phyloP scores from a whole-genome alignment of 1,140 invertebrate genomes.

The Aplysia californica region DNA sequence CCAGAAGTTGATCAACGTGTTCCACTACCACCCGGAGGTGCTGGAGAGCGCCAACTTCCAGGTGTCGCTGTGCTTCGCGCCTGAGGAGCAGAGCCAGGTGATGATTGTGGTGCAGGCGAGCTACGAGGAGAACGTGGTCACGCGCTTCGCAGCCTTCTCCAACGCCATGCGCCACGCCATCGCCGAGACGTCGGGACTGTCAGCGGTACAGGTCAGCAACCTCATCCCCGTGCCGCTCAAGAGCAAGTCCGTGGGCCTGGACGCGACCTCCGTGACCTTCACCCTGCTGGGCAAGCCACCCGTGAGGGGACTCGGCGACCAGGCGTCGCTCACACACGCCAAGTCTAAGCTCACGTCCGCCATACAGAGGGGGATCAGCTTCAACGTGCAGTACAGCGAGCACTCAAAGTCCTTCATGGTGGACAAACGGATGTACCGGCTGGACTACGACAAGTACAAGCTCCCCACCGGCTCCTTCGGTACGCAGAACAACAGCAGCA shows the following conservation, averaged over 20 bases:
- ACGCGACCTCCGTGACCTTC: conserved; percentile 1
- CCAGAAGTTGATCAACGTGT: conserved; percentile 9
- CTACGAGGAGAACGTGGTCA: not conserved
- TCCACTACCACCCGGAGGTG: not conserved
- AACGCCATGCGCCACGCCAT: not conserved
- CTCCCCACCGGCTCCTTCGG: not conserved
- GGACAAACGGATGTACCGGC: not conserved
- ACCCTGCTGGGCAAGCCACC: not conserved
- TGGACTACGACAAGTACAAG: not conserved
- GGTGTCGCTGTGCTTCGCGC: not conserved
- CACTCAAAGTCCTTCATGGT: not conserved
- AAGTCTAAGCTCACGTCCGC: not conserved
- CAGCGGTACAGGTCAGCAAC: not conserved
- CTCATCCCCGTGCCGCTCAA: not conserved
- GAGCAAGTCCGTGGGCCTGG: not conserved
- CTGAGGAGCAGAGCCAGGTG: not conserved
- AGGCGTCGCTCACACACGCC: not conserved
- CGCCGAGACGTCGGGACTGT: not conserved
- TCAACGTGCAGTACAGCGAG: not conserved
- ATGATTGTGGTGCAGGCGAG: not conserved
- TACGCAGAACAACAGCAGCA: not conserved
- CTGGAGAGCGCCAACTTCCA: not conserved
- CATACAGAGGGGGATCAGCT: not conserved
- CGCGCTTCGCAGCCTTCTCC: not conserved
- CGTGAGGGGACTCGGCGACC: not conserved